A percentile compares a stretch with the other conserved stretches of the same genome.
Conservation (phyloP, 2,113 vertebrate species). For the Tricholaema leucomelas region DNA sequence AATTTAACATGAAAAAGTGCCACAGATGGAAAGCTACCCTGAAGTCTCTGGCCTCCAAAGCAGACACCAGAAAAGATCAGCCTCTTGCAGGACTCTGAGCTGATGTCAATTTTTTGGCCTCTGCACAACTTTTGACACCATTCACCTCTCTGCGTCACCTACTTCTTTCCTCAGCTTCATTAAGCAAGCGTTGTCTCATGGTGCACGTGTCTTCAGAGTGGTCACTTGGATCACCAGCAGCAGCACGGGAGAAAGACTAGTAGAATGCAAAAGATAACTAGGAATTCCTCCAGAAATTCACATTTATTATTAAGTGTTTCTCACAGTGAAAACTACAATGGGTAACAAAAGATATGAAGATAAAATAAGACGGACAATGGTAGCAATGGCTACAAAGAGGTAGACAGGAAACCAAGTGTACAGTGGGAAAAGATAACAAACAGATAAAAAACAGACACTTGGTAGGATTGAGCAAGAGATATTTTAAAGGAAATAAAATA, state of each 20-base stretch:
- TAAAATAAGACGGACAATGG: background rate
- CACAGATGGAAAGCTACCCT: background rate
- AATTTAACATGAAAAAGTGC: background rate
- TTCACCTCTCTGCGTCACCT: background rate
- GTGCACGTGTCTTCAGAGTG: background rate
- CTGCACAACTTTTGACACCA: background rate
- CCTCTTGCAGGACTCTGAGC: background rate
- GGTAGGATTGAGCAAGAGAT: background rate
- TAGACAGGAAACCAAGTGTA: fast-evolving
- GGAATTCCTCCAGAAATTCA: background rate
- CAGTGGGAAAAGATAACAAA: background rate
- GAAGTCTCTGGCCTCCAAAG: background rate
- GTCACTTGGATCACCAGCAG: fast-evolving
- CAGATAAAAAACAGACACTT: background rate
- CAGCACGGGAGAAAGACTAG: background rate
- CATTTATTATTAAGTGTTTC: background rate
- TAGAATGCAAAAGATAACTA: background rate
- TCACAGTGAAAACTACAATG: background rate
- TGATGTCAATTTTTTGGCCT: background rate
- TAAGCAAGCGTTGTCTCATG: background rate
- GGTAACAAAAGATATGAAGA: background rate
- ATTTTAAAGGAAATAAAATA: background rate
- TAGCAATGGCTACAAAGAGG: background rate
- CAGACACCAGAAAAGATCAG: background rate
- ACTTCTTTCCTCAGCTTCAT: background rate